phyloP scores from a whole-genome alignment of 2,888 invertebrate species.

The Drosophila mettleri region DNA sequence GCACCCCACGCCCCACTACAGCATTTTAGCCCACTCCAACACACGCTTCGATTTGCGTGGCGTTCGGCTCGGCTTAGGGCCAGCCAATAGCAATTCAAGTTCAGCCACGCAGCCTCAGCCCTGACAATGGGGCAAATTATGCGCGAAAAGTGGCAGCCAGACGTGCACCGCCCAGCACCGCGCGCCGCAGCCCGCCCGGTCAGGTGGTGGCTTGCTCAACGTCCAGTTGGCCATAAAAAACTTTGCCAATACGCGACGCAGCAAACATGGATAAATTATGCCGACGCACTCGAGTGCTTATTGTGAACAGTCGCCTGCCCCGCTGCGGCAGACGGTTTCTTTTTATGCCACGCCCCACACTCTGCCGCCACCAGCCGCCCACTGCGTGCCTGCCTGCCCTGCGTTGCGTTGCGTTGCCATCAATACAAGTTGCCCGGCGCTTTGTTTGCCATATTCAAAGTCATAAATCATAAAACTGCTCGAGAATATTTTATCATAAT shows the following conservation, averaged over 20 bases:
- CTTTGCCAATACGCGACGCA: constrained; percentile 56
- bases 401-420: constrained; percentile 16
- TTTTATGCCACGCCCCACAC: constrained; percentile 29
- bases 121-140: constrained; percentile 78
- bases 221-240: constrained; percentile 46
- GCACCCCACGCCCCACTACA: not conserved
- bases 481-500: constrained; percentile 81
- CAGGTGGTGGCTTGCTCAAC: constrained; percentile 35
- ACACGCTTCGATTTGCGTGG: not conserved
- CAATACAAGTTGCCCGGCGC: constrained; percentile 59
- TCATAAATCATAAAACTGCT: constrained; percentile 81
- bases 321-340: constrained; percentile 29
- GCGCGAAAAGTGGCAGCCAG: constrained; percentile 73
- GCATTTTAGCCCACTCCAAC: not conserved
- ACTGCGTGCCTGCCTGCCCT: too few relatives aligned
- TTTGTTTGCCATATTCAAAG: constrained; percentile 79
- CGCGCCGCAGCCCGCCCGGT: constrained; percentile 7
- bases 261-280: constrained; percentile 77
- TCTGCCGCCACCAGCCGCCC: not conserved
- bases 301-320: constrained; percentile 49
- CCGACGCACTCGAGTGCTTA: constrained; percentile 80
- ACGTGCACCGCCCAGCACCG: constrained; percentile 33
- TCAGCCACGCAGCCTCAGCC: constrained; percentile 30
- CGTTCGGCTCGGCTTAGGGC: constrained; percentile 20
- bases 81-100: constrained; percentile 45